phyloP scores from a whole-genome alignment of 2,888 invertebrate species.

The Perizoma flavofasciatum region DNA sequence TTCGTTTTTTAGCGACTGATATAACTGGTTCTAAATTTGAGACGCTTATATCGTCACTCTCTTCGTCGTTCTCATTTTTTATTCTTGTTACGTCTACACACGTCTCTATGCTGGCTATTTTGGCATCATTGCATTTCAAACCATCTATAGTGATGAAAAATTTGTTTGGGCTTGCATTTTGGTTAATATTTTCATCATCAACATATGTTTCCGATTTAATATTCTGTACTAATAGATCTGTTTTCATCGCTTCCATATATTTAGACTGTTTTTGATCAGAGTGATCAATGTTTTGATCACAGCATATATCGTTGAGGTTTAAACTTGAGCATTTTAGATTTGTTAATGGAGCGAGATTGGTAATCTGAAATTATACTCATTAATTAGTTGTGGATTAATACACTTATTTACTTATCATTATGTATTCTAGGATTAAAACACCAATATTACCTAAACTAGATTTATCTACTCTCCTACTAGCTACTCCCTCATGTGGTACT shows the following conservation, averaged over 20 bases:
- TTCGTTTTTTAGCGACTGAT: slow-evolving; percentile 9
- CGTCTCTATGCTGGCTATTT: not conserved
- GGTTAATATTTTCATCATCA: not conserved
- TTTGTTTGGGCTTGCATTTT: not conserved
- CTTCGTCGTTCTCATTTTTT: slow-evolving; percentile 14
- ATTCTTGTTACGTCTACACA: slow-evolving; percentile 8
- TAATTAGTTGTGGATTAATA: no score
- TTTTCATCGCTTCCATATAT: not conserved
- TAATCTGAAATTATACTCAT: slow-evolving; percentile 4
- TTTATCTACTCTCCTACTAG: no score
- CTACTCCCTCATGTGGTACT: no score
- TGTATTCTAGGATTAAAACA: no score
- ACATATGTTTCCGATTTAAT: slow-evolving; percentile 14
- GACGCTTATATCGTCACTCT: slow-evolving; percentile 3
- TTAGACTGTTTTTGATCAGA: not conserved
- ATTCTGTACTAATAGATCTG: not conserved
- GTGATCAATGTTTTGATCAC: slow-evolving; percentile 5
- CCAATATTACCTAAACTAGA: no score
- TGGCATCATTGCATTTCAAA: slow-evolving; percentile 1
- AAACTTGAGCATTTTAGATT: slow-evolving; percentile 4
- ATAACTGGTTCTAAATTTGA: not conserved
- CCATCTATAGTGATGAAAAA: not conserved
- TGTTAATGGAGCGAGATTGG: slow-evolving; percentile 2
- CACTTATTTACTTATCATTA: no score
- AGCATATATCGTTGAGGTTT: slow-evolving; percentile 17